Conservation (phyloP, 1,140 invertebrate species). For the Heliconius nattereri region DNA sequence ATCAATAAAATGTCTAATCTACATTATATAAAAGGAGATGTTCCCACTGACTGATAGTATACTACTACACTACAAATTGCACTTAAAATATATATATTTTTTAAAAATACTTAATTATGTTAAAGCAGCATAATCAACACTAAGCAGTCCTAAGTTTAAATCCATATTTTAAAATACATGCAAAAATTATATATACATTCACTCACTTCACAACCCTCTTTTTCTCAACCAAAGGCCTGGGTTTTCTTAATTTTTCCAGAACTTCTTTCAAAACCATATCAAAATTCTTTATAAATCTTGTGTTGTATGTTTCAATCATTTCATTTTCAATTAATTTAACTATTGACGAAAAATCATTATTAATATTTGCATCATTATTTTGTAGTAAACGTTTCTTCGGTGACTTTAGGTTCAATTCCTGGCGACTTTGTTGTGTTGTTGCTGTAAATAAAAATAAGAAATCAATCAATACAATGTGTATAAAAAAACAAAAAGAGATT, state of each 20-base stretch:
- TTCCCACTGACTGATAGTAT: too few species aligned
- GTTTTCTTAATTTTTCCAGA: conserved; percentile 50
- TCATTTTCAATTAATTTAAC: conserved; percentile 48
- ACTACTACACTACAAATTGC: too few species aligned
- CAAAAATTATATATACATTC: too few species aligned
- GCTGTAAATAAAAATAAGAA: conserved; percentile 7
- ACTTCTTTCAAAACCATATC: conserved; percentile 41
- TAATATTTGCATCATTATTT: conserved; percentile 19
- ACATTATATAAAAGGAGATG: too few species aligned
- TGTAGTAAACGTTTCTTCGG: conserved; percentile 33
- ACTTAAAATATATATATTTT: too few species aligned
- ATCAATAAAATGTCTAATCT: too few species aligned
- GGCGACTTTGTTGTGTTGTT: conserved; percentile 37
- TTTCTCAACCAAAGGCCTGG: conserved; percentile 54
- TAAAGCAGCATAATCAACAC: too few species aligned
- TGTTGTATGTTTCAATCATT: conserved; percentile 37
- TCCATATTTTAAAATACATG: too few species aligned
- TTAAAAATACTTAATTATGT: too few species aligned
- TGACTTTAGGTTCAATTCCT: conserved; percentile 52
- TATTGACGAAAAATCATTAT: conserved; percentile 47
- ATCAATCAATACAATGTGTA: too few species aligned
- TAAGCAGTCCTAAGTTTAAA: too few species aligned
- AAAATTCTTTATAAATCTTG: conserved; percentile 32
- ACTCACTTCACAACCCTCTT: conserved; percentile 62
- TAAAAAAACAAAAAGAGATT: too few species aligned